Evolutionary conservation across 2,113 vertebrate genomes (phyloP), one percentile per base, ranked within the genome.

Genomic region (Dermatemys mawii): DNA sequence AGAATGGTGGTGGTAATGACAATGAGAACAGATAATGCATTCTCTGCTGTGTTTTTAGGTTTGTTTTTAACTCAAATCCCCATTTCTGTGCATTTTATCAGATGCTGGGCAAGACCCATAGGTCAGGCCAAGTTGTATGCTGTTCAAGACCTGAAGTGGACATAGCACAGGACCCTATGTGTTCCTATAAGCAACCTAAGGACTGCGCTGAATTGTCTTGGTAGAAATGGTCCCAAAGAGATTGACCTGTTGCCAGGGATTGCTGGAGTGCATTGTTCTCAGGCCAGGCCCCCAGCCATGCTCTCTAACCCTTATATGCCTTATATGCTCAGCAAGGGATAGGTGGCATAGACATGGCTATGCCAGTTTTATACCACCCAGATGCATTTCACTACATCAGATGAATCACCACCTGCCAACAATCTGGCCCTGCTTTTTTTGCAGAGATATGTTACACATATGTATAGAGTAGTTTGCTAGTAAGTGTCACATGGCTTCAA

Each of bases 251-350:
- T 41, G 22, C 8, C 0, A 26, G 0, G 17, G 5, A 7, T 54
- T 27, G 4, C 83, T 53, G 54, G 54, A 11, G 12, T 35, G 32
- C 32, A 67, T n/a, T n/a, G 17, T n/a, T n/a, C 60, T 67, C 60
- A n/a, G 60, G 17, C 8, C 19, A 9, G 50, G 2, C 46, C 6
- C 79, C 10, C 44, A 63, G 41, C 32, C 32, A 27, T 6, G 2
- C 0, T 0, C 16, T 41, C 57, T 60, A 12, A 2, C 41, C 4
- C 24, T 12, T 48, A 27, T 5, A 17, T 6, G 0, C 12, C 26
- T 46, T 41, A 4, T 41, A 11, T 8, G 14, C n/a, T 29, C 3
- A n/a, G 11, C 3, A 46, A 76, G 73, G 73, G 14, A 46, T 27
- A 76, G 73, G 27, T 78, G 46, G 35, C 79, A 51, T 54, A 38